A percentile compares a stretch with the other conserved stretches of the same genome.
These are phyloP conservation scores for Lydus trimaculatus DNA, from an alignment of 2,888 invertebrate species.

Conservation along the genomic window DNA sequence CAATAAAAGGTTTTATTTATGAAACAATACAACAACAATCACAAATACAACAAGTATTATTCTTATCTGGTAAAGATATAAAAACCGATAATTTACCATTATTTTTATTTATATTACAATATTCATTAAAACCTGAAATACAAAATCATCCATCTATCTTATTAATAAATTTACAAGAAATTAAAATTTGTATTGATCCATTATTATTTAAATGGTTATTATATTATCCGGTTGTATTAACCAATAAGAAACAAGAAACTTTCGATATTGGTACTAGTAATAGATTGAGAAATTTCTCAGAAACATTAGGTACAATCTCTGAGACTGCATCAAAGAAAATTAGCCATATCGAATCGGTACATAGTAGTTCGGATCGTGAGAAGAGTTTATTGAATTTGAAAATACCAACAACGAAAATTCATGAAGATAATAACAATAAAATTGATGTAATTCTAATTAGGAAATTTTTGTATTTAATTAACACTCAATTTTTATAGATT, in stretches of 20 bases:
- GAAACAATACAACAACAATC: constrained; percentile 49
- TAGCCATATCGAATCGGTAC: constrained; percentile 62
- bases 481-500: constrained; percentile 46
- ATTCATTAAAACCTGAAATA: constrained; percentile 56
- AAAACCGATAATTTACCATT: constrained; percentile 53
- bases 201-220: constrained; percentile 71
- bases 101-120: constrained; percentile 59
- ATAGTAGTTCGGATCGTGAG: constrained; percentile 63
- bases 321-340: constrained; percentile 58
- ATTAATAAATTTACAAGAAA: constrained; percentile 63
- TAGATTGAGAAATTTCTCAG: constrained; percentile 46
- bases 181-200: constrained; percentile 68
- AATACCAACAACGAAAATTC: constrained; percentile 36
- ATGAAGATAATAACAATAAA: constrained; percentile 43
- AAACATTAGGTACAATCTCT: constrained; percentile 48
- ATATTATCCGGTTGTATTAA: constrained; percentile 55
- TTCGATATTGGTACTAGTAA: not conserved
- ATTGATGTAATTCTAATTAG: constrained; percentile 53
- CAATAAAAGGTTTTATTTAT: constrained; percentile 64
- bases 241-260: not conserved
- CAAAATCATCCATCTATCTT: constrained; percentile 63
- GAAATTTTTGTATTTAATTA: constrained; percentile 21
- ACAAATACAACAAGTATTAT: constrained; percentile 62
- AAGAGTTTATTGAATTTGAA: constrained; percentile 37
- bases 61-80: constrained; percentile 65